phyloP scores from a whole-genome alignment of 53 echinoderm and acorn worm genomes.

The Arbacia lixula region DNA sequence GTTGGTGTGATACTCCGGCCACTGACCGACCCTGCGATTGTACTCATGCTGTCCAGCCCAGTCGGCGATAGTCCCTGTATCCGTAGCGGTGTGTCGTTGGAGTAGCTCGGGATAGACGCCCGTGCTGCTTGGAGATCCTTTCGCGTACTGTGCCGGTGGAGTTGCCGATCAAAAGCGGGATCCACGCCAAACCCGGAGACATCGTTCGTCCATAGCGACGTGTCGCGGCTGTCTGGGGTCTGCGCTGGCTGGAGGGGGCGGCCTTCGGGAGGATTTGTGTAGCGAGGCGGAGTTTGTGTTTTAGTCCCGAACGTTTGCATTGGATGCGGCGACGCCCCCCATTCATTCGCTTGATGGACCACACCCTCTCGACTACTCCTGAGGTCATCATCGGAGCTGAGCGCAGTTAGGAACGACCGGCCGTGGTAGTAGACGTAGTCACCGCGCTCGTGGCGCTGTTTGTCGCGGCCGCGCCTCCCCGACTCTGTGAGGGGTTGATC shows the following conservation, averaged over 20 bases:
- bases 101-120: conserved; percentile 3
- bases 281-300: conserved; percentile 26
- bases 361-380: conserved; percentile 12
- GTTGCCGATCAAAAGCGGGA: neutral
- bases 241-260: neutral
- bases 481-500: conserved; percentile 37
- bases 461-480: neutral
- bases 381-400: conserved; percentile 66
- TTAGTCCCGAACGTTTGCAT: conserved; percentile 12
- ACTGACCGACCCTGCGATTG: conserved; percentile 49
- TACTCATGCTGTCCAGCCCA: conserved; percentile 49
- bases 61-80: conserved; percentile 28
- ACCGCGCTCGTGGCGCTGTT: conserved; percentile 55
- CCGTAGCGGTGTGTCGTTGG: conserved; percentile 6
- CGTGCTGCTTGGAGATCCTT: conserved; percentile 35
- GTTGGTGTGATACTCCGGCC: conserved; percentile 53
- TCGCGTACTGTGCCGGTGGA: conserved; percentile 49
- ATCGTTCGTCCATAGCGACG: conserved; percentile 43
- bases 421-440: conserved; percentile 96
- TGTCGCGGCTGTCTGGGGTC: conserved; percentile 15
- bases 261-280: conserved; percentile 17
- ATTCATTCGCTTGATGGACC: neutral
- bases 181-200: conserved; percentile 11
- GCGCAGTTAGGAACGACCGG: conserved; percentile 77
- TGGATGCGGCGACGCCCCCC: conserved; percentile 34